Evolutionary conservation across 1,140 invertebrate genomes (phyloP).

Genomic region (Pogonognathellus flavescens): DNA sequence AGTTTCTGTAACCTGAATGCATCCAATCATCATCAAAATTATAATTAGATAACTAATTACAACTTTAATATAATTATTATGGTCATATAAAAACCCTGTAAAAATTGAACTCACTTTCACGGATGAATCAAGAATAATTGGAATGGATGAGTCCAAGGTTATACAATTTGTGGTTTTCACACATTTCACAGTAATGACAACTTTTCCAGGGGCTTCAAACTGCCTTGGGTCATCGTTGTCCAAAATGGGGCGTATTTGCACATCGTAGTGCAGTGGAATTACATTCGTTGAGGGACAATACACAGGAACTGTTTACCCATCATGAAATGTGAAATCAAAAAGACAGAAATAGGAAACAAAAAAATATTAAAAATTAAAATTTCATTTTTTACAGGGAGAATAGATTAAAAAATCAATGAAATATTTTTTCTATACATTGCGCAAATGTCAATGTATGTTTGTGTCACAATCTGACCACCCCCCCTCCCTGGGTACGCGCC

Average conservation of each 20-base stretch:
- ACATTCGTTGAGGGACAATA: neutral
- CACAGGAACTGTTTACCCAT: neutral
- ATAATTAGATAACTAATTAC: neutral
- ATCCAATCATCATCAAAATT: neutral
- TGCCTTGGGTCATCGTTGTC: neutral
- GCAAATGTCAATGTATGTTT: too few species aligned
- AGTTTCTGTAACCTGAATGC: neutral
- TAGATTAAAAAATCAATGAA: too few species aligned
- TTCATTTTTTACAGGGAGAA: neutral
- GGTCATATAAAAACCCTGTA: neutral
- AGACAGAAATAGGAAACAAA: too few species aligned
- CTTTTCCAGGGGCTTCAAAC: conserved; percentile 12
- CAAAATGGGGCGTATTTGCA: neutral
- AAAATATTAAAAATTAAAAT: neutral
- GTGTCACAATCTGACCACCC: neutral
- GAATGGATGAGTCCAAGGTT: neutral
- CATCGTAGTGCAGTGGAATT: neutral
- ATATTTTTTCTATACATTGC: too few species aligned
- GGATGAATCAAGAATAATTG: neutral
- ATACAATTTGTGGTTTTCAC: neutral
- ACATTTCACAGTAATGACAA: neutral
- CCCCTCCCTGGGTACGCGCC: too few species aligned
- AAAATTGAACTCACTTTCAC: neutral
- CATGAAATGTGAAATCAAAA: too few species aligned
- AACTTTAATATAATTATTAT: too few species aligned